These are phyloP conservation scores for Sphaerodactylus townsendi DNA, from an alignment of 2,113 vertebrate species.

Conservation along the genomic window DNA sequence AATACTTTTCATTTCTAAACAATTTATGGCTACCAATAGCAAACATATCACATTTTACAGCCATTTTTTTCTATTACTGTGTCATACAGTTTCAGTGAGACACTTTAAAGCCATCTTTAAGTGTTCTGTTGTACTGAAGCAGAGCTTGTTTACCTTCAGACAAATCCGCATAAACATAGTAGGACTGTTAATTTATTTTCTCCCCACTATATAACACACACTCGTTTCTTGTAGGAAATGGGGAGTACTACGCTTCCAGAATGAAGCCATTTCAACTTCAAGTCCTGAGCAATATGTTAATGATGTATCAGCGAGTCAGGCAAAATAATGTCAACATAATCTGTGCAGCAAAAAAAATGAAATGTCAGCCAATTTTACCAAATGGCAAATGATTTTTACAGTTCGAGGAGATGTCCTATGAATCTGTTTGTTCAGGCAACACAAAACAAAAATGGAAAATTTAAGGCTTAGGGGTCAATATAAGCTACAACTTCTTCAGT, in stretches of 20 bases:
- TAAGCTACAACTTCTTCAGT: conserved; percentile 27
- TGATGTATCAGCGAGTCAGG: conserved; percentile 67
- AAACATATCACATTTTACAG: conserved; percentile 49
- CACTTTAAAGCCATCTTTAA: conserved; percentile 54
- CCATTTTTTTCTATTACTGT: conserved; percentile 47
- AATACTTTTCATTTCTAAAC: conserved; percentile 58
- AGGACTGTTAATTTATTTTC: neutral
- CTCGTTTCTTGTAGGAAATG: conserved; percentile 60
- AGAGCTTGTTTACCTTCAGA: conserved; percentile 54
- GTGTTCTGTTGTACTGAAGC: conserved; percentile 15
- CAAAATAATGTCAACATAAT: conserved; percentile 80
- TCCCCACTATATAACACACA: neutral
- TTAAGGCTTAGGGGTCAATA: conserved; percentile 14
- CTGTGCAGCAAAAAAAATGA: conserved; percentile 76
- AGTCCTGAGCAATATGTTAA: conserved; percentile 76
- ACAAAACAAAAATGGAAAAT: conserved; percentile 51
- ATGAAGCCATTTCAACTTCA: conserved; percentile 67
- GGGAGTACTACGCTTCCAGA: conserved; percentile 59
- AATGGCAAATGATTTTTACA: conserved; percentile 78
- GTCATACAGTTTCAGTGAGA: conserved; percentile 48
- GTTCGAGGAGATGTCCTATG: conserved; percentile 70
- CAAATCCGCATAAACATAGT: conserved; percentile 23
- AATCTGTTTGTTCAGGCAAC: conserved; percentile 65
- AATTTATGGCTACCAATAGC: conserved; percentile 57
- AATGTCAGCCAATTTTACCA: conserved; percentile 83